Percentiles rank a stretch among this genome's conserved stretches.
These are phyloP conservation scores for Bos taurus DNA, from an alignment of 2,113 vertebrate genomes.

Conservation along the genomic window ARS-UCD2.0 NC_037333.1:109479001-109479500, in stretches of 20 bases:
- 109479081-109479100: background rate
- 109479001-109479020: background rate
- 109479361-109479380: background rate
- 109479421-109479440: background rate
- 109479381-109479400: background rate
- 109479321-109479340: background rate
- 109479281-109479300: background rate
- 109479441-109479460: background rate
- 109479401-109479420: background rate
- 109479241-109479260: background rate
- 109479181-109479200: background rate
- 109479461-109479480: background rate
- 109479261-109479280: background rate
- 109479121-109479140: background rate
- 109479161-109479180: background rate
- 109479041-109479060: background rate
- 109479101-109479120: background rate
- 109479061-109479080: background rate
- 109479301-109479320: background rate
- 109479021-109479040: background rate
- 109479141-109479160: background rate
- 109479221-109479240: background rate
- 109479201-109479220: fast-evolving
- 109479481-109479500: background rate
- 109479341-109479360: background rate